Conservation (phyloP, 2,888 invertebrate species). For the Odontomyia ornata region DNA sequence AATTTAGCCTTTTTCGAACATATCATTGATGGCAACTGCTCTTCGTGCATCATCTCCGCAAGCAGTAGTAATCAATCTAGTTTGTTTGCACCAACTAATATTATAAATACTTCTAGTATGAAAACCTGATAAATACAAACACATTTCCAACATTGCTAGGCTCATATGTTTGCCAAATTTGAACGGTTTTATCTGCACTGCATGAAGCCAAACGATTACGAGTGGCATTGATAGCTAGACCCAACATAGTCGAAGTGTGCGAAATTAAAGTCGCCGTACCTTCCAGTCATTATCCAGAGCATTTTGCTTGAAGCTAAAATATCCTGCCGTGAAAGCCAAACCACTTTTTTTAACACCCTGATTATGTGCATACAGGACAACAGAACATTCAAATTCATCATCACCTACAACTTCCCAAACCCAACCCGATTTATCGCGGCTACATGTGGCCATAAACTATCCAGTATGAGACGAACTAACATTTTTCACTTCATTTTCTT, state of each 20-base stretch:
- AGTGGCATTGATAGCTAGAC: conserved; percentile 83
- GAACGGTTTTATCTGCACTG: conserved; percentile 91
- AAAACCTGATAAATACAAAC: conserved; percentile 86
- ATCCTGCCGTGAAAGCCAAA: conserved; percentile 92
- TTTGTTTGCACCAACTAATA: conserved; percentile 86
- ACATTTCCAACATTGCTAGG: conserved; percentile 92
- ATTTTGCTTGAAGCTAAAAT: conserved; percentile 94
- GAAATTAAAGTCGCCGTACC: conserved; percentile 80
- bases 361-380: conserved; percentile 91
- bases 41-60: conserved; percentile 88
- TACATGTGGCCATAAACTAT: conserved; percentile 90
- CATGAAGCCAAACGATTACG: conserved; percentile 86
- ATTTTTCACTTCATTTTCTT: conserved; percentile 99
- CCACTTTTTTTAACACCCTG: conserved; percentile 96
- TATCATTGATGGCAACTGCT: no score
- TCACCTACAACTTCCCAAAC: conserved; percentile 96
- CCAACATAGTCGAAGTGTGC: conserved; percentile 97
- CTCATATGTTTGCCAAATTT: conserved; percentile 91
- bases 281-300: conserved; percentile 87
- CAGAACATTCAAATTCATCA: conserved; percentile 96
- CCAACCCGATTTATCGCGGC: conserved; percentile 98
- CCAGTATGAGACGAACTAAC: conserved; percentile 93
- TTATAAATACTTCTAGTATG: conserved; percentile 91
- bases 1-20: conserved; percentile 79
- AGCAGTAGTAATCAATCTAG: conserved; percentile 86